A percentile compares a stretch with the other conserved stretches of the same genome.
phyloP scores from a whole-genome alignment of 2,888 invertebrate genomes.

The Eulithis testata region DNA sequence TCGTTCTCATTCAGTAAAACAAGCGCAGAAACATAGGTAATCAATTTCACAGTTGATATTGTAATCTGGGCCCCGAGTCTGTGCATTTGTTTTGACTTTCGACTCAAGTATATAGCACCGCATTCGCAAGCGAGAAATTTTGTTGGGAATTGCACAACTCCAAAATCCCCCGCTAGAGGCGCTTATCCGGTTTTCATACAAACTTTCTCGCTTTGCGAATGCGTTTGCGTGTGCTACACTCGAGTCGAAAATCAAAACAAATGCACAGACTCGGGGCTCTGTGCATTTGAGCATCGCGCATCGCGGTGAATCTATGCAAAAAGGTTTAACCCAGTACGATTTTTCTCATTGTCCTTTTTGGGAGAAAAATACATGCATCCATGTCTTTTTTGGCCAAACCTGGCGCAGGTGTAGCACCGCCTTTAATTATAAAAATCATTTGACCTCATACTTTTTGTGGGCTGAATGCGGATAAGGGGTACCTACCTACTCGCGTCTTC shows the following conservation, averaged over 20 bases:
- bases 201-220: too few relatives aligned
- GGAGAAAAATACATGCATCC: constrained; percentile 23
- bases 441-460: constrained; percentile 42
- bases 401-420: constrained; percentile 49
- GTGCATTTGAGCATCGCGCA: constrained; percentile 31
- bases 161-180: too few relatives aligned
- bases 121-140: too few relatives aligned
- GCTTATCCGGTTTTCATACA: too few relatives aligned
- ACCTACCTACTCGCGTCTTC: too few relatives aligned
- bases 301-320: constrained; percentile 37
- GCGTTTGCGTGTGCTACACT: too few relatives aligned
- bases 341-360: constrained; percentile 19
- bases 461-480: constrained; percentile 18
- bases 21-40: constrained; percentile 12
- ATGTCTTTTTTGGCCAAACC: constrained; percentile 33
- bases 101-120: too few relatives aligned
- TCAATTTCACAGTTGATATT: constrained; percentile 26
- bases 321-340: constrained; percentile 20
- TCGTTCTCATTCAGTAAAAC: background rate
- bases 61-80: too few relatives aligned
- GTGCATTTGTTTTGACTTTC: too few relatives aligned
- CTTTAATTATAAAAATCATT: constrained; percentile 52
- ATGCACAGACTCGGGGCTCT: too few relatives aligned
- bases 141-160: too few relatives aligned
- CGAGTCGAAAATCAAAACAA: too few relatives aligned